Conservation (phyloP, 2,888 invertebrate species). For the Allophyes oxyacanthae region DNA sequence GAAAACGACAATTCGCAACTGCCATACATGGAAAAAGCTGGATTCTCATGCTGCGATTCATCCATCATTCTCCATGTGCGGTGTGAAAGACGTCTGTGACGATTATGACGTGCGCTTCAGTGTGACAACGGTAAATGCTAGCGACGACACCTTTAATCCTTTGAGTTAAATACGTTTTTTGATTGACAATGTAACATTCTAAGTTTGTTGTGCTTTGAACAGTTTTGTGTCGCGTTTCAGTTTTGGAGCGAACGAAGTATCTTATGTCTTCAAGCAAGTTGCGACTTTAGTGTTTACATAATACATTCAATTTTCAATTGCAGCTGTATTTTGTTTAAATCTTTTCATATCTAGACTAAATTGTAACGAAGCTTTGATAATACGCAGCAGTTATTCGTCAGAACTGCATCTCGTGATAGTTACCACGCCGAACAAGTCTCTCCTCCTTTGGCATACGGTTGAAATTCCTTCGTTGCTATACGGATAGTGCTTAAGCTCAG, state of each 20-base stretch:
- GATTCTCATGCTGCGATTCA: constrained; percentile 78
- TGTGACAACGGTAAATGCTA: constrained; percentile 59
- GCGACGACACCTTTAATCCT: constrained; percentile 59
- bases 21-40: constrained; percentile 78
- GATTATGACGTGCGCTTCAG: constrained; percentile 78
- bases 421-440: constrained; percentile 39
- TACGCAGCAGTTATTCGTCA: constrained; percentile 67
- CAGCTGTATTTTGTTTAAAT: constrained; percentile 1
- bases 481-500: constrained; percentile 53
- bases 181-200: constrained; percentile 60
- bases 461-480: constrained; percentile 28
- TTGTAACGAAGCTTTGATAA: constrained; percentile 75
- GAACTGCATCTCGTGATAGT: constrained; percentile 64
- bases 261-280: constrained; percentile 4
- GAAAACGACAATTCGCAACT: constrained; percentile 56
- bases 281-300: fast-evolving
- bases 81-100: constrained; percentile 84
- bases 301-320: constrained; percentile 11
- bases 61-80: constrained; percentile 81
- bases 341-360: constrained; percentile 14
- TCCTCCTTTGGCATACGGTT: constrained; percentile 43
- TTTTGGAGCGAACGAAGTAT: constrained; percentile 14
- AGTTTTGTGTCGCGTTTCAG: constrained; percentile 38
- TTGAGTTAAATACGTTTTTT: constrained; percentile 71
- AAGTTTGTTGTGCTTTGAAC: constrained; percentile 71